phyloP scores from a whole-genome alignment of 2,113 vertebrate genomes.

The Desmodus rotundus region DNA sequence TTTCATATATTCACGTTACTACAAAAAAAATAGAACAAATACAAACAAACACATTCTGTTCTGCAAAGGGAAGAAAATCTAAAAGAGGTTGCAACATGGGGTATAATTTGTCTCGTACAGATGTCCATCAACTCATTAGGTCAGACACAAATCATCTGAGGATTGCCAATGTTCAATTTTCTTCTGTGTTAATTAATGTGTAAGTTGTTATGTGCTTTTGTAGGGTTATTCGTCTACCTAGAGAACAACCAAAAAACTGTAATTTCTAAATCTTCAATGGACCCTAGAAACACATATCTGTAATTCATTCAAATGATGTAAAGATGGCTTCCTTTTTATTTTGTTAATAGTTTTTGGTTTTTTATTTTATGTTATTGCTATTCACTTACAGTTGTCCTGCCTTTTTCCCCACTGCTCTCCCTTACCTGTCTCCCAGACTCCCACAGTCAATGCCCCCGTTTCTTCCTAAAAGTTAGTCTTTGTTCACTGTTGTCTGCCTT shows the following conservation, averaged over 20 bases:
- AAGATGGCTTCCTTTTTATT: constrained; percentile 42
- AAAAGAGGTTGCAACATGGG: constrained; percentile 10
- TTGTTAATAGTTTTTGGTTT: no score
- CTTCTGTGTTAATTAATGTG: constrained; percentile 38
- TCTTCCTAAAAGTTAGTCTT: constrained; percentile 29
- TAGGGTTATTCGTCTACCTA: neutral
- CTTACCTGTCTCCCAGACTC: no score
- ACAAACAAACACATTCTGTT: neutral
- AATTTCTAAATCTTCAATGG: neutral
- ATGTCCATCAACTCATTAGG: constrained; percentile 25
- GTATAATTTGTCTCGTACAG: constrained; percentile 16
- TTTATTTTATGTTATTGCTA: no score
- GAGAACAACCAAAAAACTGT: neutral
- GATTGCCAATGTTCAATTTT: constrained; percentile 40
- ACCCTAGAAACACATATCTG: constrained; percentile 23
- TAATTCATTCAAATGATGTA: constrained; percentile 40
- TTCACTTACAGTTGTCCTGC: no score
- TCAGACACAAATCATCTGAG: constrained; percentile 9
- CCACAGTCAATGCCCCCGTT: neutral
- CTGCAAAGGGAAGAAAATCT: constrained; percentile 17
- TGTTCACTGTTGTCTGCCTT: constrained; percentile 7
- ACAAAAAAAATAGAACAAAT: constrained; percentile 43
- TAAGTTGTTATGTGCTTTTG: constrained; percentile 16
- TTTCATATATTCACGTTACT: neutral
- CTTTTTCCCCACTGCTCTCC: no score